phyloP scores from a whole-genome alignment of 2,113 vertebrate genomes.

The Myotis yumanensis region DNA sequence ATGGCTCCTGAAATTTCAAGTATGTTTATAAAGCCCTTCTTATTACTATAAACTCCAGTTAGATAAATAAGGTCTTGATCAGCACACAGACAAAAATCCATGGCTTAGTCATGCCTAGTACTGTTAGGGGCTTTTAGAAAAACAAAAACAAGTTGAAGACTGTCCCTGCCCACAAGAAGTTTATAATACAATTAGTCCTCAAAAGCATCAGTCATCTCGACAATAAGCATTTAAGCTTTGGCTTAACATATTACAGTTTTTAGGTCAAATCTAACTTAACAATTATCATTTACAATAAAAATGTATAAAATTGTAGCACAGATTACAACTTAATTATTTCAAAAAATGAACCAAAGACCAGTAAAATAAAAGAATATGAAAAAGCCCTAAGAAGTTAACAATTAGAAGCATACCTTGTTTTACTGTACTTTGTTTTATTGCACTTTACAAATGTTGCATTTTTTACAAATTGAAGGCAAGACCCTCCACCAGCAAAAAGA shows the following conservation, averaged over 20 bases:
- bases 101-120: not conserved
- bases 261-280: not conserved
- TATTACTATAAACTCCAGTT: not conserved
- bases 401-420: not conserved
- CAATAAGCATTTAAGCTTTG: not conserved
- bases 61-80: not conserved
- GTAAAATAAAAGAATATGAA: not conserved
- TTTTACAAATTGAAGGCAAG: not conserved
- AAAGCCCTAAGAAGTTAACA: not conserved
- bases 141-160: not conserved
- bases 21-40: not conserved
- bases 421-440: not conserved
- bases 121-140: not conserved
- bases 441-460: not conserved
- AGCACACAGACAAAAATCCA: not conserved
- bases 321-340: conserved; percentile 30
- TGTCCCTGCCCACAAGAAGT: not conserved
- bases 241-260: not conserved
- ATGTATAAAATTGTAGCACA: not conserved
- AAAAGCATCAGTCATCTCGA: not conserved
- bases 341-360: conserved; percentile 16
- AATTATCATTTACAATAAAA: not conserved
- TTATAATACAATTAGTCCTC: not conserved
- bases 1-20: conserved; percentile 29
- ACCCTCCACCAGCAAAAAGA: not conserved